Conservation (phyloP, 1,140 invertebrate genomes). For the Holcopasites calliopsidis region DNA sequence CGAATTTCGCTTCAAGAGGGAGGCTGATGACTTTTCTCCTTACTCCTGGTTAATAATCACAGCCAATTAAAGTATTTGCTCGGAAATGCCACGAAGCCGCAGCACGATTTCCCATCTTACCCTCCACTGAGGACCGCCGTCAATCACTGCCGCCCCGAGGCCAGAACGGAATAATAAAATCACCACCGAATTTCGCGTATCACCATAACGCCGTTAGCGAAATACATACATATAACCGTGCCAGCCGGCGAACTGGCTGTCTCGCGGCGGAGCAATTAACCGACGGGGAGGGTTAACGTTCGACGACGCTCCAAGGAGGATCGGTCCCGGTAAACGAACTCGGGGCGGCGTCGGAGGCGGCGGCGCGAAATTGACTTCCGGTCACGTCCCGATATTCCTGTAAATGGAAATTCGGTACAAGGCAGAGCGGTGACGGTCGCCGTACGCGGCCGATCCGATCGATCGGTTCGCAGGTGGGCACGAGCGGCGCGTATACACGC, state of each 20-base stretch:
- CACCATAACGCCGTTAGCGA: neutral
- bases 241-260: neutral
- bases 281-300: conserved; percentile 16
- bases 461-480: conserved; percentile 47
- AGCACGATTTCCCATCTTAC: no score
- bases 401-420: conserved; percentile 65
- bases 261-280: conserved; percentile 21
- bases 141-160: no score
- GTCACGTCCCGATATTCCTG: conserved; percentile 47
- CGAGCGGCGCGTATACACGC: no score
- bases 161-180: no score
- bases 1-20: no score
- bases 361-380: conserved; percentile 31
- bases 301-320: conserved; percentile 6
- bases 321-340: conserved; percentile 26
- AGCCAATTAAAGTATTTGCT: no score
- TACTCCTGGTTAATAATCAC: no score
- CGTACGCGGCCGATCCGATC: conserved; percentile 43
- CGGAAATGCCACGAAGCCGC: no score
- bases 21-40: no score
- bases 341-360: neutral
- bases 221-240: neutral
- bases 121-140: no score
- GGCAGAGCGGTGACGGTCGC: conserved; percentile 42
- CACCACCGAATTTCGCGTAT: no score